phyloP scores from a whole-genome alignment of 2,797 vertebrate species.

The Anas bernieri region DNA sequence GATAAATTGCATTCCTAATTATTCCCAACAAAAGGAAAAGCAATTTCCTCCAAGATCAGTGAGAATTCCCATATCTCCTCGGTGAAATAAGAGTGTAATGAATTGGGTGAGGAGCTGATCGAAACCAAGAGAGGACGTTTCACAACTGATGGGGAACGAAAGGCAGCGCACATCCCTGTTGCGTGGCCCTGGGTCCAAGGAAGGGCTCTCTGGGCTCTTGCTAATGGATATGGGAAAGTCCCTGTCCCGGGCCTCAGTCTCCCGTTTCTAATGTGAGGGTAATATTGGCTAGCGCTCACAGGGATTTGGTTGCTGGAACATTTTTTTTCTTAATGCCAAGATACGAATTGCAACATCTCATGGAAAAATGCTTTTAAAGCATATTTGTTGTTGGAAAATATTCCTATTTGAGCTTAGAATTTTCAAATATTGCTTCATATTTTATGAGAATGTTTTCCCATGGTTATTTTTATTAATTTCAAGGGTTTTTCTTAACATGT shows the following conservation, averaged over 20 bases:
- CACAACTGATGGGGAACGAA: neutral
- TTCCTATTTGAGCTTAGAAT: neutral
- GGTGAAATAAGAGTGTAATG: neutral
- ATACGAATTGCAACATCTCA: neutral
- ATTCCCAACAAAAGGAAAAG: conserved; percentile 27
- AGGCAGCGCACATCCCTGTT: fast-evolving
- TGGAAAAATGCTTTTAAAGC: conserved; percentile 1
- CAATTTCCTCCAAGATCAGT: neutral
- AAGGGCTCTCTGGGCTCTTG: neutral
- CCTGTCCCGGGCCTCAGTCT: neutral
- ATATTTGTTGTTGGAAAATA: conserved; percentile 12
- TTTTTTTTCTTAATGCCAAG: neutral
- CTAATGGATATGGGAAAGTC: neutral
- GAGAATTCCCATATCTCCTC: neutral
- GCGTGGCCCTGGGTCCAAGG: neutral
- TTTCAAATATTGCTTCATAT: conserved; percentile 4
- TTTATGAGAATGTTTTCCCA: neutral
- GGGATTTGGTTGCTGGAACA: neutral
- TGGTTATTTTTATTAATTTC: neutral
- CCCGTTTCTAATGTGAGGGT: neutral
- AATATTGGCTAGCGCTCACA: neutral
- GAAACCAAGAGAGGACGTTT: neutral
- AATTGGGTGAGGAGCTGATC: neutral
- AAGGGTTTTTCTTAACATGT: neutral
- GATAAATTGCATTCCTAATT: conserved; percentile 13